These are phyloP conservation scores for Euura lappo DNA, from an alignment of 1,140 invertebrate species.

Conservation along the genomic window DNA sequence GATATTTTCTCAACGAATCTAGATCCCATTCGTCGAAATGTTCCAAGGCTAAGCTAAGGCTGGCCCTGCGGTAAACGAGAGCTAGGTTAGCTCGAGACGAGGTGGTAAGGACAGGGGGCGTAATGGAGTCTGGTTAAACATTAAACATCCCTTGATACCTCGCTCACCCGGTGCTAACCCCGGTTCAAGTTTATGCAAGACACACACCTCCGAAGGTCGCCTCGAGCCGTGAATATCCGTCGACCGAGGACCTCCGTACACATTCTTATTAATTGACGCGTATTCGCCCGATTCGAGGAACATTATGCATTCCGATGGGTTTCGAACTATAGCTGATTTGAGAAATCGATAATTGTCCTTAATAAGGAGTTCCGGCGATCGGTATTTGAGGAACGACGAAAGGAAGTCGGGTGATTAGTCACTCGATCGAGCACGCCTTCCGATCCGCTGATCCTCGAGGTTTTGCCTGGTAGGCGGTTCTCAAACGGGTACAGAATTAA, in stretches of 20 bases:
- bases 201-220: constrained; percentile 33
- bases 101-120: constrained; percentile 32
- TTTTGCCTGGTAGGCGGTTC: background rate
- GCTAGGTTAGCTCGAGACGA: constrained; percentile 34
- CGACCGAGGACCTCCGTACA: constrained; percentile 44
- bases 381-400: background rate
- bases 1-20: background rate
- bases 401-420: constrained; percentile 37
- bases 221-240: background rate
- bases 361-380: constrained; percentile 8
- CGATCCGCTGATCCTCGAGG: constrained; percentile 17
- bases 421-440: constrained; percentile 33
- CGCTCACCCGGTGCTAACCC: constrained; percentile 49
- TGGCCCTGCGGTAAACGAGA: constrained; percentile 31
- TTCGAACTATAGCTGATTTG: too few species aligned
- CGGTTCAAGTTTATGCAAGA: constrained; percentile 47
- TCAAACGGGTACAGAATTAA: background rate
- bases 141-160: constrained; percentile 57
- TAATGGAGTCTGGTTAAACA: constrained; percentile 59
- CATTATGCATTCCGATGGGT: constrained; percentile 43
- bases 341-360: constrained; percentile 9
- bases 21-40: background rate
- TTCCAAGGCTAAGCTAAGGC: constrained; percentile 16
- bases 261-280: constrained; percentile 58
- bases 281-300: constrained; percentile 34